A percentile compares a stretch with the other conserved stretches of the same genome.
phyloP scores from a whole-genome alignment of 2,113 vertebrate species.

The Pseudolaguvia tuberculata region DNA sequence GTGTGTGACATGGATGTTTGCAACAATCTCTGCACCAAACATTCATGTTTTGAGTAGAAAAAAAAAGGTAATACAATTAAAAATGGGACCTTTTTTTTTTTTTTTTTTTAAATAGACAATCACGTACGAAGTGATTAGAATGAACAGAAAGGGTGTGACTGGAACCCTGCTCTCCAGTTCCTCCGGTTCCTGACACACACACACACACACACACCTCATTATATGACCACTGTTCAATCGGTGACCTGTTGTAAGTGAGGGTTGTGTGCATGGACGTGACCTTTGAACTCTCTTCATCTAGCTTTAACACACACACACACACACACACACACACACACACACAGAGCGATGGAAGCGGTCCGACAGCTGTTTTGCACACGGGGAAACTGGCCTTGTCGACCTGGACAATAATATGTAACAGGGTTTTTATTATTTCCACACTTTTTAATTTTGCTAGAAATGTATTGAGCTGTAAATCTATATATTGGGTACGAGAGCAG shows the following conservation, averaged over 20 bases:
- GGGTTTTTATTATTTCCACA: conserved; percentile 64
- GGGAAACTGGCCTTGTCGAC: no score
- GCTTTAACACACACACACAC: conserved; percentile 36
- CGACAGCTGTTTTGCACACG: conserved; percentile 37
- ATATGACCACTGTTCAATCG: conserved; percentile 35
- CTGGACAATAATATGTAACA: no score
- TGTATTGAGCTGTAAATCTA: conserved; percentile 53
- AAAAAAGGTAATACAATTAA: not conserved
- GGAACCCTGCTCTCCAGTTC: conserved; percentile 7
- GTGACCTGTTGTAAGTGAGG: conserved; percentile 38
- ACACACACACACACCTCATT: no score
- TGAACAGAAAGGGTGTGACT: not conserved
- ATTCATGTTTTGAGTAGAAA: not conserved
- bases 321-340: conserved; percentile 19
- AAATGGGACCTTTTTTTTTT: not conserved
- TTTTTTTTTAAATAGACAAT: conserved; percentile 8
- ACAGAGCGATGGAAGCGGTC: conserved; percentile 24
- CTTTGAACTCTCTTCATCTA: conserved; percentile 49
- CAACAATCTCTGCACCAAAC: not conserved
- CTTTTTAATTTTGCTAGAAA: conserved; percentile 54
- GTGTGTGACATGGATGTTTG: conserved; percentile 5
- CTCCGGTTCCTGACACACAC: conserved; percentile 8
- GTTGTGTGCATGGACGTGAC: conserved; percentile 42
- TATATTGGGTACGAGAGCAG: conserved; percentile 68
- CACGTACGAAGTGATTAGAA: conserved; percentile 4